Evolutionary conservation across 2,113 vertebrate genomes (phyloP).

Genomic region (Accipiter cooperii): DNA sequence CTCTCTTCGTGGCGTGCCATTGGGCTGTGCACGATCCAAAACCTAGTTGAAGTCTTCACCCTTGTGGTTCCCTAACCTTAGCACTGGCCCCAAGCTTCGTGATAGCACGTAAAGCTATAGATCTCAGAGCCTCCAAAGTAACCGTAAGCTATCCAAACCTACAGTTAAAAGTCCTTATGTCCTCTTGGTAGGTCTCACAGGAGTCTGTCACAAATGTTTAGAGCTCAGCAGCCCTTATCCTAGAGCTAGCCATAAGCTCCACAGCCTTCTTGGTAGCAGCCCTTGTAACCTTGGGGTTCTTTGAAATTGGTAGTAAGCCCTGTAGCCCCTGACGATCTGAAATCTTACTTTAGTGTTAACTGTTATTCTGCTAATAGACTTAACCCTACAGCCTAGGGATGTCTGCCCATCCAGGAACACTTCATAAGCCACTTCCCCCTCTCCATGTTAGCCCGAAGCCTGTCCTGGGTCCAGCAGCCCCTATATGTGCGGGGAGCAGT

Average conservation of each 20-base stretch:
- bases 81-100: not conserved
- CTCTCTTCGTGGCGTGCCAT: not conserved
- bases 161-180: not conserved
- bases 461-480: not conserved
- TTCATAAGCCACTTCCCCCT: not conserved
- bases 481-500: rapidly evolving
- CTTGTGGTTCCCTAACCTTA: not conserved
- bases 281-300: not conserved
- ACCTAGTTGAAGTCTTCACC: not conserved
- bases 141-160: not conserved
- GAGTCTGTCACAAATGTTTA: not conserved
- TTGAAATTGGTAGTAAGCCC: not conserved
- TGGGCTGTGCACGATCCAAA: not conserved
- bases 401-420: not conserved
- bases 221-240: not conserved
- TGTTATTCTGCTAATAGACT: not conserved
- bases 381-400: not conserved
- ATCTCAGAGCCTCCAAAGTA: not conserved
- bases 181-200: not conserved
- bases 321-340: not conserved
- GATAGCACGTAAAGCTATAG: not conserved
- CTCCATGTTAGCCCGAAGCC: not conserved
- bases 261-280: not conserved
- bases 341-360: not conserved
- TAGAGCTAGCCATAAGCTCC: not conserved